A percentile compares a stretch with the other conserved stretches of the same genome.
Conservation (phyloP, 35 echinoderm and acorn worm species). For the Eucidaris tribuloides region DNA sequence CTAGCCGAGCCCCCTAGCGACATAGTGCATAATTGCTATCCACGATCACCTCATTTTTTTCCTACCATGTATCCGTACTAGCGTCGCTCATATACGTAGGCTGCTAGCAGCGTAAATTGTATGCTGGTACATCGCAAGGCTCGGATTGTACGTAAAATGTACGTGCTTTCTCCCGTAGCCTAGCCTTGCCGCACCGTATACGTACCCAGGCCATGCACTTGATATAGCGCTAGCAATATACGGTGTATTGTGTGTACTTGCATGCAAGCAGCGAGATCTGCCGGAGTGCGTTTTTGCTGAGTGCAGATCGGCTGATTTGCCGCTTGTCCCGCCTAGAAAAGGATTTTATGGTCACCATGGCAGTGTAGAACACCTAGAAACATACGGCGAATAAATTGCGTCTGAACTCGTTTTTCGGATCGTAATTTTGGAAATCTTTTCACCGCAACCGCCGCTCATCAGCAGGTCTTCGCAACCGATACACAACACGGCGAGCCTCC, state of each 20-base stretch:
- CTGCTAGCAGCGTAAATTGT: neutral
- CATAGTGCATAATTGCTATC: neutral
- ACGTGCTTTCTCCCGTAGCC: neutral
- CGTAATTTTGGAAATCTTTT: constrained; percentile 23
- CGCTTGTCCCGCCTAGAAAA: neutral
- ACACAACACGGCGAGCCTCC: neutral
- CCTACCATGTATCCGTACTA: neutral
- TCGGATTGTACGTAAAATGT: neutral
- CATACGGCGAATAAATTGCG: neutral
- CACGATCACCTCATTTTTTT: constrained; percentile 1
- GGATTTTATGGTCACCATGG: too few relatives aligned
- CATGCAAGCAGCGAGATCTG: neutral
- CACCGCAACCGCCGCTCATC: neutral
- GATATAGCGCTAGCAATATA: neutral
- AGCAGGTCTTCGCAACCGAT: neutral
- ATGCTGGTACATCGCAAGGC: neutral
- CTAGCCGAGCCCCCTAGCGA: constrained; percentile 29
- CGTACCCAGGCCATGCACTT: neutral
- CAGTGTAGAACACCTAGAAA: neutral
- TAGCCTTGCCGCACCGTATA: neutral
- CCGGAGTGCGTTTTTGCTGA: neutral
- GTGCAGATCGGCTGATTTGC: constrained; percentile 3
- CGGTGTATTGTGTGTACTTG: neutral
- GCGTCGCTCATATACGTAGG: constrained; percentile 20
- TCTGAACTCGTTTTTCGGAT: neutral